Conservation (phyloP, 2,113 vertebrate species). For the Seriola quinqueradiata region DNA sequence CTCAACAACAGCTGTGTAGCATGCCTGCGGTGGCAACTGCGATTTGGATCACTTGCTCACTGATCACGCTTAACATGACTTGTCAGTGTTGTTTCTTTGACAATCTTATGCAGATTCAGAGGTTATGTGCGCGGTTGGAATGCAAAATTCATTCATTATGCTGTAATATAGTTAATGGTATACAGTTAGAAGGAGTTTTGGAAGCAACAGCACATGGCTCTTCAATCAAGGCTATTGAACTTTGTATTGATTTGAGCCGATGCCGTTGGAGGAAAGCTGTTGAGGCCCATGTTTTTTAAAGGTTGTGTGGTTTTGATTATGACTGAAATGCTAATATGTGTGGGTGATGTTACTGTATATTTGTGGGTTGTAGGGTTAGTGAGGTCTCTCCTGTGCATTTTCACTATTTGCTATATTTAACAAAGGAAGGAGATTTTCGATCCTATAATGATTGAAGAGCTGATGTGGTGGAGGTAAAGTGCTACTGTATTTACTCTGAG, state of each 20-base stretch:
- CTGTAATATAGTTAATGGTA: slow-evolving; percentile 5
- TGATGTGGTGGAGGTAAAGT: neutral
- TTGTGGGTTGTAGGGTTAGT: slow-evolving; percentile 15
- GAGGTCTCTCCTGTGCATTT: slow-evolving; percentile 4
- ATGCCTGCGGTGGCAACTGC: slow-evolving; percentile 19
- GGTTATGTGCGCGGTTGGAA: neutral
- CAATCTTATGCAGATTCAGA: slow-evolving; percentile 38
- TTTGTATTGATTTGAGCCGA: slow-evolving; percentile 51
- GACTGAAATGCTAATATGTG: slow-evolving; percentile 50
- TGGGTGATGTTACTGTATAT: slow-evolving; percentile 22
- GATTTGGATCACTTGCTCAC: slow-evolving; percentile 40
- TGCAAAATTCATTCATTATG: slow-evolving; percentile 39
- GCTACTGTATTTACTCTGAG: neutral
- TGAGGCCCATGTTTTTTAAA: slow-evolving; percentile 13
- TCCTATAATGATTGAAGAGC: neutral
- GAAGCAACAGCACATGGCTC: slow-evolving; percentile 47
- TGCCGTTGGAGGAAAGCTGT: slow-evolving; percentile 36
- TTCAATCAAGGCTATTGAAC: slow-evolving; percentile 65
- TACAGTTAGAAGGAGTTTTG: slow-evolving; percentile 22
- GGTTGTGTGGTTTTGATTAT: slow-evolving; percentile 29
- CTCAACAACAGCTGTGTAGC: slow-evolving; percentile 23
- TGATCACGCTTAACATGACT: slow-evolving; percentile 19
- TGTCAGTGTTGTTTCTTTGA: slow-evolving; percentile 47
- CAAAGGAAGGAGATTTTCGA: neutral
- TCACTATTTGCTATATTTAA: neutral